Evolutionary conservation across 2,113 vertebrate genomes (phyloP), one percentile per base, ranked within the genome.

Genomic region (Andinoacara biseriatus): DNA sequence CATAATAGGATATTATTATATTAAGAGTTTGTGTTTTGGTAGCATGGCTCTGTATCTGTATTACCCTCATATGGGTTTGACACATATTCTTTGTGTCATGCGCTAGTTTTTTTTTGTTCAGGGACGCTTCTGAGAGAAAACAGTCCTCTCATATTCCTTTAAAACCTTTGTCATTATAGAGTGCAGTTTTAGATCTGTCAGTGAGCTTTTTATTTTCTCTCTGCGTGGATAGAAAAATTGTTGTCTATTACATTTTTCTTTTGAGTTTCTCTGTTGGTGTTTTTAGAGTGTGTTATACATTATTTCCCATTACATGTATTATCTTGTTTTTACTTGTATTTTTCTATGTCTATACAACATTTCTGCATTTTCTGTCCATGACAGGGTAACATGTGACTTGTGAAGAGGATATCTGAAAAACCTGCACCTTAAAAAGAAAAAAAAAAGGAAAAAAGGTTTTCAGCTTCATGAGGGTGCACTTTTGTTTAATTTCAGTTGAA

Each of bases 41-140:
- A n/a, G n/a, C 31, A 29, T 33, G n/a, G 35, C 38, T 65, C 20
- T 22, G 74, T 74, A 17, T 85, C 76, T 80, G 43, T 83, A 35
- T 58, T 58, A 24, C 6, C 17, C n/a, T 58, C 22, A 24, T 14
- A 52, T 20, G 5, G 13, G 26, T 72, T 31, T 72, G 65, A 72
- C 43, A 31, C 17, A 72, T 72, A 52, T 54, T 72, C 26, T 46
- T 31, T 2, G 17, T 14, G 65, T 5, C 15, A 52, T 31, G 49
- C 9, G 24, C 29, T 49, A 29, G 24, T 69, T 67, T 9, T 26
- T 69, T 69, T 52, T 52, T 33, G 40, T 43, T 4, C 29, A 0
- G 43, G 3, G 10, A 46, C 14, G 43, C 43, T 46, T 46, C 13
- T 69, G 24, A 7, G 29, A 52, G 24, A 29, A 49, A 69, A 69